Percentiles rank a stretch among this genome's conserved stretches.
phyloP scores from a whole-genome alignment of 2,888 invertebrate species.

The Xestia ashworthii region DNA sequence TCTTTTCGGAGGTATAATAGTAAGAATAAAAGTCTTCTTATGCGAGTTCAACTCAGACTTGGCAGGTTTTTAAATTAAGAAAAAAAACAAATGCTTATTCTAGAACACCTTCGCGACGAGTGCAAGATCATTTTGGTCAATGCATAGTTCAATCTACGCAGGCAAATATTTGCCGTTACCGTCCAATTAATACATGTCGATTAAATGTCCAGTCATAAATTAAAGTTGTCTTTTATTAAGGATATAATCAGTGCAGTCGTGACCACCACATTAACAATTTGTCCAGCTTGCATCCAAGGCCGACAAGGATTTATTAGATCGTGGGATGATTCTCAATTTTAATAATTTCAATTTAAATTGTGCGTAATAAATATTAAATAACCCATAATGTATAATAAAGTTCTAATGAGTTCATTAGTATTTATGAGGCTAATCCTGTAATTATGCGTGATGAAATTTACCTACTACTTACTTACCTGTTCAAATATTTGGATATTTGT shows the following conservation, averaged over 20 bases:
- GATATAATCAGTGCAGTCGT: slow-evolving; percentile 49
- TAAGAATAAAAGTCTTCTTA: too few relatives aligned
- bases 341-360: slow-evolving; percentile 6
- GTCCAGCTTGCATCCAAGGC: slow-evolving; percentile 38
- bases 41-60: not conserved
- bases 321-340: slow-evolving; percentile 27
- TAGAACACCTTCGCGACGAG: not conserved
- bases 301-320: slow-evolving; percentile 27
- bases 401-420: slow-evolving; percentile 34
- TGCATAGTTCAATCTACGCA: not conserved
- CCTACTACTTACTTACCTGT: not conserved
- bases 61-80: not conserved
- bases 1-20: too few relatives aligned
- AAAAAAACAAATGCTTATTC: not conserved
- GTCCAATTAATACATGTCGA: slow-evolving; percentile 22
- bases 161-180: slow-evolving; percentile 19
- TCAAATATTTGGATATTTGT: not conserved
- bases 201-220: slow-evolving; percentile 31
- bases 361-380: slow-evolving; percentile 12
- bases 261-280: slow-evolving; percentile 34
- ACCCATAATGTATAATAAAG: slow-evolving; percentile 12
- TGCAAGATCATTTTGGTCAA: not conserved
- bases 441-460: not conserved
- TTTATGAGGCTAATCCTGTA: slow-evolving; percentile 15
- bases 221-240: slow-evolving; percentile 22